These are phyloP conservation scores for Lepisosteus oculatus DNA, from an alignment of 2,113 vertebrate genomes.

Conservation along the genomic window DNA sequence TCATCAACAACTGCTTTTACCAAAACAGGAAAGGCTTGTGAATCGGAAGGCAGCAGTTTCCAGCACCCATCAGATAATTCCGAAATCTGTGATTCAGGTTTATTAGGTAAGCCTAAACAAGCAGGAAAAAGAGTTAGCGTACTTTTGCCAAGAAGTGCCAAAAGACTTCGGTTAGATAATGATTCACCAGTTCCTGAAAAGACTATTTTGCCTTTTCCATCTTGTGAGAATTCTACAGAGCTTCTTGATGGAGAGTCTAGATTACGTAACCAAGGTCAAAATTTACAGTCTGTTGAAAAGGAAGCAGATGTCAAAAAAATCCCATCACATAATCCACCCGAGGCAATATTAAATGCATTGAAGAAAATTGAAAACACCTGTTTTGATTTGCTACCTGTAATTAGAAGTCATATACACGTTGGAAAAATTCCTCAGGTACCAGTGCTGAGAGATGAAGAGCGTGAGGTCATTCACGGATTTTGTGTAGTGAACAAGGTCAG, in stretches of 20 bases:
- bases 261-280: not conserved
- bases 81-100: constrained; percentile 23
- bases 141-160: constrained; percentile 67
- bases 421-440: constrained; percentile 78
- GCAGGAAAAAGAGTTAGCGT: constrained; percentile 54
- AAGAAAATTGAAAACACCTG: constrained; percentile 68
- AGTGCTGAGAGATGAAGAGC: constrained; percentile 85
- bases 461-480: constrained; percentile 78
- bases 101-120: constrained; percentile 17
- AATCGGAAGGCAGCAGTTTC: constrained; percentile 19
- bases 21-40: constrained; percentile 66
- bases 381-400: constrained; percentile 86
- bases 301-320: not conserved
- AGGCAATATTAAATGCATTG: constrained; percentile 52
- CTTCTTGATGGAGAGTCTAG: not conserved
- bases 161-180: constrained; percentile 72
- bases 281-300: not conserved
- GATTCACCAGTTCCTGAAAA: constrained; percentile 42
- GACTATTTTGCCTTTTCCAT: constrained; percentile 4
- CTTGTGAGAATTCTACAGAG: not conserved
- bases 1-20: constrained; percentile 86
- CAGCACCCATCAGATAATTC: constrained; percentile 28
- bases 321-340: constrained; percentile 22
- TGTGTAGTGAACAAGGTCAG: constrained; percentile 70
- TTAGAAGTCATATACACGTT: constrained; percentile 75